Base-by-base conservation (phyloP, 2,797 vertebrate species). In the Notoglanidium macrostoma region DNA sequence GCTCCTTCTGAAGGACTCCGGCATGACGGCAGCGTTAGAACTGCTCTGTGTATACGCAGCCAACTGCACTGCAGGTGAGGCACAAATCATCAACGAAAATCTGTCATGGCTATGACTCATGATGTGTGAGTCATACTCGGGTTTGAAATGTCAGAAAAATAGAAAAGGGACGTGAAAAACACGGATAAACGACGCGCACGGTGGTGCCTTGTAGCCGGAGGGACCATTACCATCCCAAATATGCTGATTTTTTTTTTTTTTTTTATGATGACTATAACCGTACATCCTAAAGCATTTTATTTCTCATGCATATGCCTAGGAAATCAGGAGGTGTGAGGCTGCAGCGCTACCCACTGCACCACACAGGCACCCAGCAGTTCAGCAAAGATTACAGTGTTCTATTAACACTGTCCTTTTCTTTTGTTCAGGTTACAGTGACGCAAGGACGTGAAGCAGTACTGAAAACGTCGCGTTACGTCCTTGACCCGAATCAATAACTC, bases 21-120 rank as follows among this genome's bases (percentile, higher is more conserved):
- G 95, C 87, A 97, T 98, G 97, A 96, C 96, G 90, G 93, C 92
- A 19, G 95, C 93, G 84, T 94, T 99, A 92, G 97, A 98, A 92
- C 95, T 99, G 59, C 96, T 99, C 89, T 98, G 98, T 82, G 96
- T 99, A 92, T 99, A 98, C 89, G 97, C 98, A 0, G 97, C 98
- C 88, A 94, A 96, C 92, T 97, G 94, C 92, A 94, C 96, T 86
- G 82, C 93, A 94, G 97, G 98, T 97, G 92, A 91, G 90, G 72
- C 26, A 6, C 35, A 65, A 65, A 61, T 17, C 29, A 11, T 21
- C 23, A 40, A 40, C 4, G 11, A 1, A 40, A 23, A 61, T 2
- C 17, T 54, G 49, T 29, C n/a, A 49, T n/a, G 5, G 11, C 0
- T 6, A 51, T 49, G 49, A 49, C 49, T 76, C 26, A 29, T 35